phyloP scores from a whole-genome alignment of 2,888 invertebrate genomes.

The Himalopsyche tibetana region DNA sequence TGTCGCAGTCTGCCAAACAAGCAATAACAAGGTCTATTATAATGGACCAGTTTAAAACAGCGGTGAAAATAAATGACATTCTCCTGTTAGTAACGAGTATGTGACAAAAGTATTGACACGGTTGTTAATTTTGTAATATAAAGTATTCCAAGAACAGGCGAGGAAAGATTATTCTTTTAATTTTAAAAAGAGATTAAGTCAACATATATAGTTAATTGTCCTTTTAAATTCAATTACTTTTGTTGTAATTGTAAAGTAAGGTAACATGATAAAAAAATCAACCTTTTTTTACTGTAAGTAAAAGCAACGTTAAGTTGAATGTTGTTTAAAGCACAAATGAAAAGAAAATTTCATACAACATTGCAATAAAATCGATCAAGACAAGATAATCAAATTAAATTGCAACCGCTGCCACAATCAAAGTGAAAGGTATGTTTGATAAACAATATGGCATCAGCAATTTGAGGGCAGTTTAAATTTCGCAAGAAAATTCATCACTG shows the following conservation, averaged over 20 bases:
- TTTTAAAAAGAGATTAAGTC: too few species aligned
- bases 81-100: background rate
- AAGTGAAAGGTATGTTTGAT: background rate
- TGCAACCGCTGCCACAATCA: background rate
- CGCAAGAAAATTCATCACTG: background rate
- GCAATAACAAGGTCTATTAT: background rate
- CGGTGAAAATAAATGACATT: background rate
- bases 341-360: background rate
- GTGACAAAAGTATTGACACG: background rate
- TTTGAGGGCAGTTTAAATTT: background rate
- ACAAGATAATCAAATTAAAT: background rate
- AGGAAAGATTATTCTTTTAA: too few species aligned
- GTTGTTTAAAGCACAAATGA: too few species aligned
- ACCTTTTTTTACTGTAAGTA: too few species aligned
- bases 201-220: too few species aligned
- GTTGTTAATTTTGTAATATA: background rate
- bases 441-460: constrained; percentile 2
- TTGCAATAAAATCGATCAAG: background rate
- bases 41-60: background rate
- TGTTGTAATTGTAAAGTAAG: too few species aligned
- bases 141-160: background rate
- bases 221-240: too few species aligned
- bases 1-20: background rate
- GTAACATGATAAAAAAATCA: too few species aligned
- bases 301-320: too few species aligned